These are phyloP conservation scores for Eilema griseolum DNA, from an alignment of 2,888 invertebrate species.

Conservation along the genomic window DNA sequence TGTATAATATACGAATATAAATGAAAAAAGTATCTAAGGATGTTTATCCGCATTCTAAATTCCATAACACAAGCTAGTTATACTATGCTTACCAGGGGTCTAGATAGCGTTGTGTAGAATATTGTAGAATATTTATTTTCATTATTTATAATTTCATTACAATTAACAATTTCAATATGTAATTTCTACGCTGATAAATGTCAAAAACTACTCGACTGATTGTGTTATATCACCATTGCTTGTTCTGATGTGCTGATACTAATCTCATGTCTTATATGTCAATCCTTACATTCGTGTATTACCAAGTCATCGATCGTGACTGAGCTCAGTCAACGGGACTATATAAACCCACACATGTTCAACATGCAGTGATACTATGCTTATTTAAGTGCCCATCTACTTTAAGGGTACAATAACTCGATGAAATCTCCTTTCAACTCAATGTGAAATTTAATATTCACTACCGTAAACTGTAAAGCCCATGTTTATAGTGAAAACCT, in stretches of 20 bases:
- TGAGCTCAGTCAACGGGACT: not conserved
- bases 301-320: conserved; percentile 37
- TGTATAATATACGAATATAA: too few relatives aligned
- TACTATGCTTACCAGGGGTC: too few relatives aligned
- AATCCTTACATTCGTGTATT: conserved; percentile 25
- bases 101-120: too few relatives aligned
- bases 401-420: conserved; percentile 58
- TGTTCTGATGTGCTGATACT: conserved; percentile 28
- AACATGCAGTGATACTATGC: conserved; percentile 18
- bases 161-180: conserved; percentile 40
- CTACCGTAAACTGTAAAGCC: conserved; percentile 63
- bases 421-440: conserved; percentile 65
- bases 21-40: too few relatives aligned
- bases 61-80: too few relatives aligned
- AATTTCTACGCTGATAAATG: conserved; percentile 39
- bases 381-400: conserved; percentile 36
- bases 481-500: conserved; percentile 80
- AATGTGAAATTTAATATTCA: conserved; percentile 74
- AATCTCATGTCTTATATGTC: conserved; percentile 15
- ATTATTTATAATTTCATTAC: conserved; percentile 36
- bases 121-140: too few relatives aligned
- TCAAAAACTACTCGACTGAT: conserved; percentile 32
- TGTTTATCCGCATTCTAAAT: too few relatives aligned
- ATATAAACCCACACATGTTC: conserved; percentile 31
- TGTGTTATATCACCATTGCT: conserved; percentile 38